Percentiles rank a stretch among this genome's conserved stretches.
phyloP scores from a whole-genome alignment of 2,888 invertebrate genomes.

The Homarus gammarus region DNA sequence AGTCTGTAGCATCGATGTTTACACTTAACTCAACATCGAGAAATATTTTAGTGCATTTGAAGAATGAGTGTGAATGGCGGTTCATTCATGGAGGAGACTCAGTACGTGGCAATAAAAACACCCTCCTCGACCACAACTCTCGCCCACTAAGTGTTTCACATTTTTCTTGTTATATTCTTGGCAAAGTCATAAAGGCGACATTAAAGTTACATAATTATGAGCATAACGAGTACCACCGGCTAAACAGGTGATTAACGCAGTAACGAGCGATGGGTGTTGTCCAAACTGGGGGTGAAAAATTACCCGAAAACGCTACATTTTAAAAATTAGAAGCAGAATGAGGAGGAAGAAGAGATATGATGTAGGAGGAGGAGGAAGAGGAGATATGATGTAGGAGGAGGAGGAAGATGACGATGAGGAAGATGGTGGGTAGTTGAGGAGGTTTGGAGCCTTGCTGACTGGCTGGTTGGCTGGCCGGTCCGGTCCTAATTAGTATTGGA shows the following conservation, averaged over 20 bases:
- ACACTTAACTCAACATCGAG: background rate
- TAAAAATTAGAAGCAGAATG: background rate
- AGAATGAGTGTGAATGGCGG: conserved; percentile 38
- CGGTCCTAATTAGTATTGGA: conserved; percentile 73
- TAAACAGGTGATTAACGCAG: background rate
- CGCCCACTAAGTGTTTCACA: conserved; percentile 45
- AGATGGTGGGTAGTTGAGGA: conserved; percentile 36
- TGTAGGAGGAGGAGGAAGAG: background rate
- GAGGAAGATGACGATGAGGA: conserved; percentile 14
- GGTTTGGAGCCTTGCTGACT: conserved; percentile 7
- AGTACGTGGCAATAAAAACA: conserved; percentile 13
- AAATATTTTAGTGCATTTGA: conserved; percentile 26
- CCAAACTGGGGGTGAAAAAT: background rate
- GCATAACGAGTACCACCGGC: no score
- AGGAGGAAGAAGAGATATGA: background rate
- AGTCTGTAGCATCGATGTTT: background rate
- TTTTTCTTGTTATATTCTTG: background rate
- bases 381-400: background rate
- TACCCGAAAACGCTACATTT: no score
- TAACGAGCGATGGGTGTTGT: conserved; percentile 10
- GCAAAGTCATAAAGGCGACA: no score
- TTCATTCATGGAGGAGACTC: background rate
- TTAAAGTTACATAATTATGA: no score
- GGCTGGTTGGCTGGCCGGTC: conserved; percentile 62
- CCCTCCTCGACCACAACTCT: conserved; percentile 9